Percentiles rank a stretch among this genome's conserved stretches.
These are phyloP conservation scores for Cettia cetti DNA, from an alignment of 2,113 vertebrate genomes.

Conservation along the genomic window DNA sequence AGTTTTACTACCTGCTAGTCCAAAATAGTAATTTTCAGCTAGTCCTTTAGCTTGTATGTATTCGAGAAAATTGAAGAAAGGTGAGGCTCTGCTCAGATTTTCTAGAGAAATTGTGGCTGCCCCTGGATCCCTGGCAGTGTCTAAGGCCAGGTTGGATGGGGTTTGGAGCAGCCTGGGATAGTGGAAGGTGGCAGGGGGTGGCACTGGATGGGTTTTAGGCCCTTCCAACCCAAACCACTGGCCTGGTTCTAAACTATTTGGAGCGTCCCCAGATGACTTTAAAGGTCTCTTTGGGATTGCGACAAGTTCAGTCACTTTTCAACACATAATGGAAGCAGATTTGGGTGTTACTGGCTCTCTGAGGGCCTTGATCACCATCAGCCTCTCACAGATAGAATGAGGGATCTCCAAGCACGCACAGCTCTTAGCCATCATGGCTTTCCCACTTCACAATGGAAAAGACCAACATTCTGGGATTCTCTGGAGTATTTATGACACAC, in stretches of 20 bases:
- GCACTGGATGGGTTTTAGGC: background rate
- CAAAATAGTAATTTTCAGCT: background rate
- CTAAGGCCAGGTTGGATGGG: rapidly evolving
- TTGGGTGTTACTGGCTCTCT: background rate
- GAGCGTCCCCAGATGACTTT: background rate
- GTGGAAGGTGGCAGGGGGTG: background rate
- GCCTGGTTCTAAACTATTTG: background rate
- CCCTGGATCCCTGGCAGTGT: background rate
- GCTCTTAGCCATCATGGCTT: background rate
- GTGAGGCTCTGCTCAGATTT: background rate
- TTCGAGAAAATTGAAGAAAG: background rate
- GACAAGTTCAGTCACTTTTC: background rate
- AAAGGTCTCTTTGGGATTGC: background rate
- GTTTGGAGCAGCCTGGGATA: rapidly evolving
- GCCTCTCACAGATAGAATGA: background rate
- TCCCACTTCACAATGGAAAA: background rate
- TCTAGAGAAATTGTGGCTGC: background rate
- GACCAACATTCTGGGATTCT: background rate
- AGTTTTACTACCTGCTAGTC: background rate
- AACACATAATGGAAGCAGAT: background rate
- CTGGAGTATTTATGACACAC: background rate
- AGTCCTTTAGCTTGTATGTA: background rate
- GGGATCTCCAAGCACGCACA: background rate
- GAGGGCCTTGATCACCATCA: background rate
- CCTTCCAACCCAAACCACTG: background rate